A percentile compares a stretch with the other conserved stretches of the same genome.
Conservation (phyloP, 2,888 invertebrate species). For the Drosophila anomalata region DNA sequence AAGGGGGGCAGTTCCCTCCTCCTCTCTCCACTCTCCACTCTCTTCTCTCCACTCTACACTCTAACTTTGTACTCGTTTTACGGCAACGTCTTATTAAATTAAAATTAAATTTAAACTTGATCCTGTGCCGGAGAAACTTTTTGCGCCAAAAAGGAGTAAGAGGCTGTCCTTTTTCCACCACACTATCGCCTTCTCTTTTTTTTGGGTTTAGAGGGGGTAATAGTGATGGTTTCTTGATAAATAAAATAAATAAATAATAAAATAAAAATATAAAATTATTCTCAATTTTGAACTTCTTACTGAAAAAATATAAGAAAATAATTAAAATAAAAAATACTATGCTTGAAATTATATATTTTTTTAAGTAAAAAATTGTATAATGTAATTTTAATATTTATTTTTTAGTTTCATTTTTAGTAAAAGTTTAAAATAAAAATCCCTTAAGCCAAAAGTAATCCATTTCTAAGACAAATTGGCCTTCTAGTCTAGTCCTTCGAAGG, state of each 20-base stretch:
- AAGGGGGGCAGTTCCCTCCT: not conserved
- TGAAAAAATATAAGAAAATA: too few species aligned
- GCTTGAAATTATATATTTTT: too few species aligned
- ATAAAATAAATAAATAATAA: too few species aligned
- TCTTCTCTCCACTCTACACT: not conserved
- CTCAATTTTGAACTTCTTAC: too few species aligned
- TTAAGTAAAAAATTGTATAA: too few species aligned
- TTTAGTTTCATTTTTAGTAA: too few species aligned
- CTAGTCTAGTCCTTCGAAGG: conserved; percentile 14
- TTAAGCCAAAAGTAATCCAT: too few species aligned
- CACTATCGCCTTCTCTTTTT: not conserved
- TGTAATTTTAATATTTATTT: too few species aligned
- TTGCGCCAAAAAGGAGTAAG: conserved; percentile 23
- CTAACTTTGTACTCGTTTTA: not conserved
- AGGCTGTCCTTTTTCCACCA: not conserved
- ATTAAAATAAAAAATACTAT: too few species aligned
- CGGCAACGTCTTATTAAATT: conserved; percentile 65
- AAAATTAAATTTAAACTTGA: conserved; percentile 76
- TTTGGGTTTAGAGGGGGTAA: not conserved
- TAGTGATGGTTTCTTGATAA: conserved; percentile 2
- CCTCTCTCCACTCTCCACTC: not conserved
- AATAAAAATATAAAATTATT: too few species aligned
- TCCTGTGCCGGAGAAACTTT: conserved; percentile 48
- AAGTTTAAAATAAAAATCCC: too few species aligned
- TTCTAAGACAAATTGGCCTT: conserved; percentile 46